Evolutionary conservation across 1,140 invertebrate genomes (phyloP).

Genomic region (Apis laboriosa): DNA sequence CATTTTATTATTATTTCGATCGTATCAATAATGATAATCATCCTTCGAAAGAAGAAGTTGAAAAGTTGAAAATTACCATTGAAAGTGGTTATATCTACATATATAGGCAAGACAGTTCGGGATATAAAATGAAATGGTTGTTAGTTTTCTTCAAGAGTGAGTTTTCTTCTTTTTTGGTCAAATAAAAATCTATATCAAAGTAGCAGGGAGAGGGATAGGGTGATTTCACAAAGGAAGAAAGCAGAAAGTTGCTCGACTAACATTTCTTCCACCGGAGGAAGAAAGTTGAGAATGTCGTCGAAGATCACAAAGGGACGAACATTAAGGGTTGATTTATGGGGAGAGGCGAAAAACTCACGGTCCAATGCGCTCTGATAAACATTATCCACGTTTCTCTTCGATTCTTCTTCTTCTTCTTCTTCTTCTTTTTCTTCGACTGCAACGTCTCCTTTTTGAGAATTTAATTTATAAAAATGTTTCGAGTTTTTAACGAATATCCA

Average conservation of each 20-base stretch:
- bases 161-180: background rate
- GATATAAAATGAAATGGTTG: background rate
- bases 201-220: background rate
- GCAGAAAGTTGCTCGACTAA: background rate
- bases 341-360: constrained; percentile 26
- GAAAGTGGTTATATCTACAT: background rate
- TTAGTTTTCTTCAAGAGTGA: background rate
- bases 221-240: background rate
- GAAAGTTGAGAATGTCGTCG: constrained; percentile 46
- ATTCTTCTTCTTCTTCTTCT: background rate
- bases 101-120: background rate
- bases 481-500: background rate
- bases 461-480: background rate
- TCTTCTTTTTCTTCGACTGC: background rate
- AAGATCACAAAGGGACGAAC: constrained; percentile 48
- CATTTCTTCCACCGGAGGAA: background rate
- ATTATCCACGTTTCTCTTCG: constrained; percentile 32
- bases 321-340: constrained; percentile 49
- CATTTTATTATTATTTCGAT: too few species aligned
- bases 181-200: background rate
- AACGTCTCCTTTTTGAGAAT: background rate
- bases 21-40: too few species aligned
- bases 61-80: background rate
- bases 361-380: constrained; percentile 38
- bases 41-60: background rate